These are phyloP conservation scores for Chaetodon trifascialis DNA, from an alignment of 2,113 vertebrate species.

Conservation along the genomic window DNA sequence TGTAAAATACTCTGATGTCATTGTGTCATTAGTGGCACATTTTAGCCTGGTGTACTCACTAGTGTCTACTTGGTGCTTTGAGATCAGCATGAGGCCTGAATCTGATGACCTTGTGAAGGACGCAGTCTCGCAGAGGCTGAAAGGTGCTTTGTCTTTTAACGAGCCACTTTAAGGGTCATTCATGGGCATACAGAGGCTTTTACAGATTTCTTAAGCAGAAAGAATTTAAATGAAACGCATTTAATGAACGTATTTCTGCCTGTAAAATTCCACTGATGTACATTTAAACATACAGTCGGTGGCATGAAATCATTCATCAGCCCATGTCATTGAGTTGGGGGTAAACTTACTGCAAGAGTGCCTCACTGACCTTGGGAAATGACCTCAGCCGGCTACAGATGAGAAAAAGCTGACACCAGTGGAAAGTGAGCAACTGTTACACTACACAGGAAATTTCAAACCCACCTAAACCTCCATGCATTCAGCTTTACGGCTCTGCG, in stretches of 20 bases:
- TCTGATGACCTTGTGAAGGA: slow-evolving; percentile 72
- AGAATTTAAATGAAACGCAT: background rate
- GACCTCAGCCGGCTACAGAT: slow-evolving; percentile 32
- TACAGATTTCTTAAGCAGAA: background rate
- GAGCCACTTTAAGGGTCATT: background rate
- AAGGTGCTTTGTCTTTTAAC: background rate
- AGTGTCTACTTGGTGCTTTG: background rate
- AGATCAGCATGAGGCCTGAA: slow-evolving; percentile 6
- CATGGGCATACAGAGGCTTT: background rate
- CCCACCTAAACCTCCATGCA: background rate
- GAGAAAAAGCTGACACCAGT: slow-evolving; percentile 58
- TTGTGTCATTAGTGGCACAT: background rate
- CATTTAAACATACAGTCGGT: background rate
- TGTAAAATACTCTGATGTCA: background rate
- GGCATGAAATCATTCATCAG: background rate
- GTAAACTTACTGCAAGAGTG: background rate
- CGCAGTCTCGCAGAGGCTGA: background rate
- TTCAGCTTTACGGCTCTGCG: background rate
- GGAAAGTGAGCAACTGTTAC: slow-evolving; percentile 24
- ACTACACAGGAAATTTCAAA: slow-evolving; percentile 22
- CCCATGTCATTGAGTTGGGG: background rate
- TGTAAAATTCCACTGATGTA: background rate
- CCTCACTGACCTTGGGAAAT: slow-evolving; percentile 67
- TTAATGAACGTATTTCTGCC: background rate
- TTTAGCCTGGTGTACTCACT: background rate